Evolutionary conservation across 1,140 invertebrate genomes (phyloP).

Genomic region (Formica exsecta): DNA sequence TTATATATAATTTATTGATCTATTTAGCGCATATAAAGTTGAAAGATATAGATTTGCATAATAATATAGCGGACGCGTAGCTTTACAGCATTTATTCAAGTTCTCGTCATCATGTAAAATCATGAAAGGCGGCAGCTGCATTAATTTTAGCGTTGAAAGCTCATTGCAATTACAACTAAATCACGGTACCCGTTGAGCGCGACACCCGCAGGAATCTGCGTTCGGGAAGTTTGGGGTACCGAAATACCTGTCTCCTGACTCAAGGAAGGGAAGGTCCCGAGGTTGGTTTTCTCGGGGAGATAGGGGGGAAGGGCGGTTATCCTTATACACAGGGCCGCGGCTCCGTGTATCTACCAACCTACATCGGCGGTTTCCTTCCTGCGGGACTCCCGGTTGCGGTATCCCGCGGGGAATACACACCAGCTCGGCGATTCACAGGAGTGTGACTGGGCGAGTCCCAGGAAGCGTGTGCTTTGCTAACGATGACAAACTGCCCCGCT

Average conservation of each 20-base stretch:
- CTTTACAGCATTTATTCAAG: neutral
- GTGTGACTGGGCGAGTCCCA: slow-evolving; percentile 85
- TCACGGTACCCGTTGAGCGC: slow-evolving; percentile 51
- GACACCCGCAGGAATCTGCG: slow-evolving; percentile 66
- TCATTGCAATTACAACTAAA: slow-evolving; percentile 54
- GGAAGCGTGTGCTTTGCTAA: slow-evolving; percentile 87
- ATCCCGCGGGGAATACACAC: slow-evolving; percentile 76
- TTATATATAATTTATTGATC: neutral
- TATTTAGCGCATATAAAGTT: neutral
- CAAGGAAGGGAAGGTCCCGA: slow-evolving; percentile 28
- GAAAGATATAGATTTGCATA: neutral
- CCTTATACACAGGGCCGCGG: slow-evolving; percentile 33
- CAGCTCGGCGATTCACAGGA: slow-evolving; percentile 78
- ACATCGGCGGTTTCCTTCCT: slow-evolving; percentile 80
- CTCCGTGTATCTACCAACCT: slow-evolving; percentile 68
- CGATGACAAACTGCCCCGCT: slow-evolving; percentile 86
- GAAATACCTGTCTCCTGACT: slow-evolving; percentile 70
- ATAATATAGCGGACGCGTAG: neutral
- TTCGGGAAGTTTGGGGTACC: slow-evolving; percentile 74
- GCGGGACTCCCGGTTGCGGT: slow-evolving; percentile 67
- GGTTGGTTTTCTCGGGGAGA: slow-evolving; percentile 32
- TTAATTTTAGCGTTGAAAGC: slow-evolving; percentile 5
- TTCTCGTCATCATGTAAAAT: neutral
- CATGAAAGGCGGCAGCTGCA: neutral
- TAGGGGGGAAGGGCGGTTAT: neutral